Conservation (phyloP, 1,140 invertebrate species). For the Drosophila miranda region DNA sequence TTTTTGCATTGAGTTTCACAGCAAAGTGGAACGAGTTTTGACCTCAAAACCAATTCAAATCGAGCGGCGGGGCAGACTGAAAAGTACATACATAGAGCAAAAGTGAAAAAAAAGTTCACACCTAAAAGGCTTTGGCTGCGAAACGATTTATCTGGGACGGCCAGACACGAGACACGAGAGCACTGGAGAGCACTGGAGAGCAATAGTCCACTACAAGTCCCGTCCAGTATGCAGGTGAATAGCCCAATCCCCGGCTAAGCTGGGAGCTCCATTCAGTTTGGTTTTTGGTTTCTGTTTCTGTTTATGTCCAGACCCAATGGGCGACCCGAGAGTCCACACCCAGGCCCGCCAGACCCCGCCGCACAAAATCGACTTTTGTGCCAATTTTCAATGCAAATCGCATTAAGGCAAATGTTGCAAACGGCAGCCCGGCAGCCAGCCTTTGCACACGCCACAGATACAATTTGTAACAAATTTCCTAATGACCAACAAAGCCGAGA, state of each 20-base stretch:
- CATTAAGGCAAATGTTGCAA: conserved; percentile 63
- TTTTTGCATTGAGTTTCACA: conserved; percentile 4
- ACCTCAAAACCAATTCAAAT: conserved; percentile 47
- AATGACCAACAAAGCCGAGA: conserved; percentile 36
- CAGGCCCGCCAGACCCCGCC: conserved; percentile 9
- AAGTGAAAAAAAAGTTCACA: conserved; percentile 44
- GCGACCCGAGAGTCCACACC: conserved; percentile 21
- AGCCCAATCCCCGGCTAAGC: conserved; percentile 27
- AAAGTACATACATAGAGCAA: conserved; percentile 17
- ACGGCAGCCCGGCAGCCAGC: conserved; percentile 30
- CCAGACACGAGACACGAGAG: conserved; percentile 21
- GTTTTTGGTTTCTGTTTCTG: conserved; percentile 19
- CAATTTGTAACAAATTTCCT: conserved; percentile 61
- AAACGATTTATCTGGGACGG: conserved; percentile 34
- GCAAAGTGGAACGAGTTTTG: conserved; percentile 29
- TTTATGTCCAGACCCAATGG: conserved; percentile 3
- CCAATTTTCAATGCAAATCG: conserved; percentile 63
- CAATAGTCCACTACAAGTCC: conserved; percentile 19
- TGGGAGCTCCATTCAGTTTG: conserved; percentile 16
- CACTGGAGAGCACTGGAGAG: too few relatives aligned
- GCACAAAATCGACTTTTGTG: conserved; percentile 59
- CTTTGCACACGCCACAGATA: conserved; percentile 49
- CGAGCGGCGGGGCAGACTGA: neutral
- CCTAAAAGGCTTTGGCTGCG: conserved; percentile 38
- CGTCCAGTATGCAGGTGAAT: conserved; percentile 25